Conservation (phyloP, 2,113 vertebrate genomes). For the Micromys minutus region DNA sequence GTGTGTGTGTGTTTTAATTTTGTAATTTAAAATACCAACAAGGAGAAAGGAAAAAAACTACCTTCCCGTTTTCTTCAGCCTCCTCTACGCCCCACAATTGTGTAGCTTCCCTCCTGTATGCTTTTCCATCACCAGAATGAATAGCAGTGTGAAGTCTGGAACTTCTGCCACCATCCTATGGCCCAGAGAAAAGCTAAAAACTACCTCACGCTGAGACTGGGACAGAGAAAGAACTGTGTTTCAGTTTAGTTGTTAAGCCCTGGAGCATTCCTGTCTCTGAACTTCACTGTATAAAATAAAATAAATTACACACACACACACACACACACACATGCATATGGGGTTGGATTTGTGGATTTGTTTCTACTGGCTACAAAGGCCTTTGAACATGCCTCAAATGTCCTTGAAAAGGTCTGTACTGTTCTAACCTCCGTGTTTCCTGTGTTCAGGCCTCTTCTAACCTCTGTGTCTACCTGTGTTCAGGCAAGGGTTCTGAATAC, state of each 20-base stretch:
- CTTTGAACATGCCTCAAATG: not conserved
- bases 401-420: not conserved
- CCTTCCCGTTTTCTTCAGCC: not conserved
- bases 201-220: not conserved
- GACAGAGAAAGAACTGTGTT: slow-evolving; percentile 21
- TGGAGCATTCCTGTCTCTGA: not conserved
- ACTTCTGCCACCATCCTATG: not conserved
- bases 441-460: not conserved
- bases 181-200: slow-evolving; percentile 13
- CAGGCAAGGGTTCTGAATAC: not conserved
- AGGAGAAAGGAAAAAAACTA: not conserved
- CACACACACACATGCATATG: not conserved
- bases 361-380: not conserved
- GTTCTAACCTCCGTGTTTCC: not conserved
- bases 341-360: not conserved
- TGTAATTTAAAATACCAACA: not conserved
- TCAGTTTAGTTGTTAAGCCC: not conserved
- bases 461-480: not conserved
- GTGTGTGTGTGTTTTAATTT: not conserved
- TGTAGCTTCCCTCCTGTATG: not conserved
- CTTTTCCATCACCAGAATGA: not conserved
- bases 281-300: not conserved
- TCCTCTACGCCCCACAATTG: not conserved
- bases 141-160: not conserved
- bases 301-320: not conserved